Evolutionary conservation across 2,888 invertebrate species (phyloP).

Genomic region (Pediacus dermestoides): DNA sequence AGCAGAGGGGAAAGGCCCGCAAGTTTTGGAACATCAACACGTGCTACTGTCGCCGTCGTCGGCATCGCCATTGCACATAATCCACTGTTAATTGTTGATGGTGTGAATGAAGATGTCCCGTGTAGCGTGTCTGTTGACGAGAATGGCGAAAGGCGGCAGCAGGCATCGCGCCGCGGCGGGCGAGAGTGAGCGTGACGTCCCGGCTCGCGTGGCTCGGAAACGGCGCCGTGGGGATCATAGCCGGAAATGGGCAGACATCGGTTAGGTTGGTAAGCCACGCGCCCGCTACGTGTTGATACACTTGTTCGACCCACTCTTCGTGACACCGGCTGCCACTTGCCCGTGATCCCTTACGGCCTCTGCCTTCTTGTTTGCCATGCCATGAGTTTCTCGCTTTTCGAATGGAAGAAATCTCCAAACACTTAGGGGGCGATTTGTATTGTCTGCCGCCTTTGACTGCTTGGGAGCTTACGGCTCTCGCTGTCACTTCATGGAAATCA

Average conservation of each 20-base stretch:
- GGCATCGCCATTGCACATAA: neutral
- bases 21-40: too few species aligned
- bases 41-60: constrained; percentile 8
- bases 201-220: constrained; percentile 42
- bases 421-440: constrained; percentile 26
- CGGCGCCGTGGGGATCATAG: constrained; percentile 40
- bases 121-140: constrained; percentile 21
- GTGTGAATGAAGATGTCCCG: constrained; percentile 43
- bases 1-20: too few species aligned
- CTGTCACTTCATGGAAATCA: too few species aligned
- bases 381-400: constrained; percentile 16
- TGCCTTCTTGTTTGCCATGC: constrained; percentile 31
- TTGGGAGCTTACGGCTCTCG: too few species aligned
- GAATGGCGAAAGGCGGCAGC: constrained; percentile 23
- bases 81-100: constrained; percentile 25
- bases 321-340: constrained; percentile 29
- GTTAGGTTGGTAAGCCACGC: constrained; percentile 44
- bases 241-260: constrained; percentile 47
- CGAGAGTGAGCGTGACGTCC: constrained; percentile 40
- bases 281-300: constrained; percentile 45
- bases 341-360: constrained; percentile 42
- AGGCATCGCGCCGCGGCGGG: constrained; percentile 25
- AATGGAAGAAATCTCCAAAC: constrained; percentile 14
- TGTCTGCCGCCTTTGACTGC: neutral
- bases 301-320: constrained; percentile 33